Evolutionary conservation across 2,797 vertebrate species (phyloP), one percentile per base, ranked within the genome.

Genomic region (Apogon hyalosoma): DNA sequence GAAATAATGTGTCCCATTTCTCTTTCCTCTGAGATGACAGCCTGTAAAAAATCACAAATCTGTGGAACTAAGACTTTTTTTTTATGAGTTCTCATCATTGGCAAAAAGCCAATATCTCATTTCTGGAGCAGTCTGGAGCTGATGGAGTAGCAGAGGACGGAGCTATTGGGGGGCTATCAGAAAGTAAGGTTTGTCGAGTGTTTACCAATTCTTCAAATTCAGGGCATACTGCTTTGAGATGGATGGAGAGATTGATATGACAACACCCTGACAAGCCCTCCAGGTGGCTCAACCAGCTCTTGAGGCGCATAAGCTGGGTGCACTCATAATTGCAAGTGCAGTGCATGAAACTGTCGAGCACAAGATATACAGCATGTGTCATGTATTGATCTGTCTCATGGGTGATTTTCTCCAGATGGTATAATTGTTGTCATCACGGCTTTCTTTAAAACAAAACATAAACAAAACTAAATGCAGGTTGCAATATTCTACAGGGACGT

Each of bases 101-200:
- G 46, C 57, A 52, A 83, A 87, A 90, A 0, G 70, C 68, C 83
- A 65, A 85, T 83, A 86, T 87, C 68, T 83, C 6, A 89, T 90
- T 87, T 87, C 67, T 80, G 56, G 47, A 84, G 73, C 63, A 78
- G 87, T 83, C 77, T 71, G 57, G 28, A 50, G 10, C 50, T 80
- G 87, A 87, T 66, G 57, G 75, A 87, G 71, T 39, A 13, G 49
- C 33, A 15, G 15, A 62, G 58, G 49, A 72, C 38, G 41, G 55
- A 60, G 62, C 67, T 65, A 49, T 51, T 0, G 0, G 21, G 43
- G 56, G 62, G 68, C 28, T 52, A 73, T 86, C 42, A 62, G 53
- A 70, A 53, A 56, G 39, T 81, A 83, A 75, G 53, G 70, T 66
- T 53, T 0, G 33, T 56, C 5, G 7, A 84, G 65, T 74, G 70